These are phyloP conservation scores for Sterna hirundo DNA, from an alignment of 2,113 vertebrate genomes.

Conservation along the genomic window DNA sequence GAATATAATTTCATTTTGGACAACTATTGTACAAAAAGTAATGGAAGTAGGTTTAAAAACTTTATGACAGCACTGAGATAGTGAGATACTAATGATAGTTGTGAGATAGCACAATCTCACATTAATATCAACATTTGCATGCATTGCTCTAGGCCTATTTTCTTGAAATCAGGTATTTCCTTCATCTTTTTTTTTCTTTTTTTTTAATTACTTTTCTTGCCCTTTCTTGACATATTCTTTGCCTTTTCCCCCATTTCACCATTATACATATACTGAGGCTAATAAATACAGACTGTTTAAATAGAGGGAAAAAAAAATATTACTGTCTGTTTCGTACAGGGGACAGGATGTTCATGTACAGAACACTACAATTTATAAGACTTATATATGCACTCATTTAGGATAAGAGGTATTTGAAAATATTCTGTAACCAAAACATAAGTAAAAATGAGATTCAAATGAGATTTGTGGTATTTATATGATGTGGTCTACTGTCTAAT, in stretches of 20 bases:
- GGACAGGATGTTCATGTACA: neutral
- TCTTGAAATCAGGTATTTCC: neutral
- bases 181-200: neutral
- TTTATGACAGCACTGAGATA: neutral
- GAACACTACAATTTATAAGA: neutral
- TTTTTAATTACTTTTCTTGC: neutral
- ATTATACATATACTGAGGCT: neutral
- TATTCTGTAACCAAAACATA: neutral
- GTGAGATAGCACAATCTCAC: neutral
- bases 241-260: neutral
- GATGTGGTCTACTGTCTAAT: slow-evolving; percentile 2
- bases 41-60: neutral
- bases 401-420: neutral
- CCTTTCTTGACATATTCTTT: neutral
- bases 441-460: neutral
- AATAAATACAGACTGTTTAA: neutral
- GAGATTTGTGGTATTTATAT: slow-evolving; percentile 24
- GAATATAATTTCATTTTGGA: neutral
- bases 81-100: too few relatives aligned
- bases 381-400: neutral
- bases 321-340: neutral
- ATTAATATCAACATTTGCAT: neutral
- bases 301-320: neutral
- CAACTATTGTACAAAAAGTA: neutral
- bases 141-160: neutral